Evolutionary conservation across 2,888 invertebrate genomes (phyloP), one percentile per base, ranked within the genome.

Genomic region (Rapana venosa): DNA sequence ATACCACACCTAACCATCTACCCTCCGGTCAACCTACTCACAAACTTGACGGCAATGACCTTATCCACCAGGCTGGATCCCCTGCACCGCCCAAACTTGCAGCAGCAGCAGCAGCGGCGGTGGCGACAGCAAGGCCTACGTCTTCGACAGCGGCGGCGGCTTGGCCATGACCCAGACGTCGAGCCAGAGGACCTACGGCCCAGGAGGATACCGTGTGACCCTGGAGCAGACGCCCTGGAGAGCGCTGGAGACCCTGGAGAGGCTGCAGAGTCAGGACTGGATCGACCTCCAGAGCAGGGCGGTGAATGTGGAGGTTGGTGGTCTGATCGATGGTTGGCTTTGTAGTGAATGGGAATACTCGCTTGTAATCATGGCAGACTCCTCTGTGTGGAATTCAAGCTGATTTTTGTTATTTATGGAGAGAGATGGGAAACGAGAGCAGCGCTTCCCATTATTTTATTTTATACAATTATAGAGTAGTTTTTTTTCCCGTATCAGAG

Each of bases 261-360:
- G 36, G 0, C 85, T 93, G 17, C 77, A 88, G 32, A 26, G 20
- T 5, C 30, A 91, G 5, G 89, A 87, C n/a, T 93, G 93, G 93
- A 85, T 93, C 26, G 93, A 93, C 58, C 66, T 77, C n/a, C 61
- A 81, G 11, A 93, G 92, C 26, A 88, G 93, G 13, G 92, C 91
- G 0, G 83, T 93, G 30, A 92, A 91, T n/a, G 74, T 92, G 22
- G 92, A 92, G 70, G 88, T 83, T 30, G 17, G 77, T 26, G 4
- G 22, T 15, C 20, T 15, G 61, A 2, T 1, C 1, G 61, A 22
- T 20, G 1, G 61, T 15, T 47, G 47, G 47, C 8, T 47, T 47
- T 47, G 47, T 47, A 47, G 2, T 47, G 47, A 47, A 8, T n/a
- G 47, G 2, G 47, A 47, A 47, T 47, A 47, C 47, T 47, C 47